Evolutionary conservation across 2,113 vertebrate genomes (phyloP).

Genomic region (Rhynchopsitta pachyrhyncha): DNA sequence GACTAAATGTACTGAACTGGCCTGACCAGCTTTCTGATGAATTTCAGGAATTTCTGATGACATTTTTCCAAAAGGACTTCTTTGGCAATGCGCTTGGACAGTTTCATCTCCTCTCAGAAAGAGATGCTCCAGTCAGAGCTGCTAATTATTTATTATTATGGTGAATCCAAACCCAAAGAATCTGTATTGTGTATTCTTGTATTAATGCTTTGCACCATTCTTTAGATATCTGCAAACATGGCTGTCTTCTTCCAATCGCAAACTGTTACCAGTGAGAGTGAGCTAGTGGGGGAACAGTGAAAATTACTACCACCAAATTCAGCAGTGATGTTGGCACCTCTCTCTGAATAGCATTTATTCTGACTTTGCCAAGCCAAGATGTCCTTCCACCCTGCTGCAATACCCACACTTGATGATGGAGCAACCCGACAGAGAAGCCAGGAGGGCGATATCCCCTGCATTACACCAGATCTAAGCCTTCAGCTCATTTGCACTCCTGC

Average conservation of each 20-base stretch:
- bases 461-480: background rate
- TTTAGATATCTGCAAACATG: background rate
- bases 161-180: background rate
- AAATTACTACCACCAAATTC: background rate
- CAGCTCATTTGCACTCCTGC: background rate
- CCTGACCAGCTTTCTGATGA: background rate
- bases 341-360: background rate
- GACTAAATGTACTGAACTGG: background rate
- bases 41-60: background rate
- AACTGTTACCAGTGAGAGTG: background rate
- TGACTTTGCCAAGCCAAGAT: background rate
- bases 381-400: background rate
- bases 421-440: background rate
- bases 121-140: background rate
- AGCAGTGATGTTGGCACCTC: background rate
- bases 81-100: background rate
- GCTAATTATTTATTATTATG: background rate
- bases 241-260: background rate
- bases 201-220: background rate
- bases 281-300: accelerated
- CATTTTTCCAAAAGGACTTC: background rate
- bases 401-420: background rate
- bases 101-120: background rate
- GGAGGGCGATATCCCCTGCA: background rate
- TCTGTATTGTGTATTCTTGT: background rate